A percentile compares a stretch with the other conserved stretches of the same genome.
phyloP scores from a whole-genome alignment of 2,797 vertebrate species.

The Orestias chungarensis region DNA sequence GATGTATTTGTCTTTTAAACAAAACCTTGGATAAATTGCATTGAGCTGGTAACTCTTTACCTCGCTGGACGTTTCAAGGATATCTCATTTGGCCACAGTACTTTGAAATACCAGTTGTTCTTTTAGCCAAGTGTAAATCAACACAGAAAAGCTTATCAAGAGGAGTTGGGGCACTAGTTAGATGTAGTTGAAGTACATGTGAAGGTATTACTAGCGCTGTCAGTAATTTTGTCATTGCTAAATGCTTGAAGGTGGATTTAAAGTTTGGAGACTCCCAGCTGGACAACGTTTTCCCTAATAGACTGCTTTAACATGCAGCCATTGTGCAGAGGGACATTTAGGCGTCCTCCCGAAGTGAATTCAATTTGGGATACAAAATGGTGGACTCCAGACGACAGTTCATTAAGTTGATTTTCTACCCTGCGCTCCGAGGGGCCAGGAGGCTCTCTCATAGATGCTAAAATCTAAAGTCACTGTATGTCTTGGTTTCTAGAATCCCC shows the following conservation, averaged over 20 bases:
- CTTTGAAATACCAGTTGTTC: too few relatives aligned
- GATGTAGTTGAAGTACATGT: too few relatives aligned
- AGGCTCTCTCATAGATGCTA: conserved; percentile 1
- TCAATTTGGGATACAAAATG: conserved; percentile 36
- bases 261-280: conserved; percentile 5
- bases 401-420: conserved; percentile 34
- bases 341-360: conserved; percentile 21
- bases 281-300: conserved; percentile 3
- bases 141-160: too few relatives aligned
- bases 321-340: conserved; percentile 25
- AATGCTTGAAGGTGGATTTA: not conserved
- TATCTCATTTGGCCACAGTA: not conserved
- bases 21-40: too few relatives aligned
- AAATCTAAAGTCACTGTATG: conserved; percentile 2
- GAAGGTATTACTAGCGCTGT: not conserved
- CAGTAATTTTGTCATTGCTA: not conserved
- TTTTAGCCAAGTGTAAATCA: too few relatives aligned
- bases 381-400: conserved; percentile 19
- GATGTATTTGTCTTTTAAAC: too few relatives aligned
- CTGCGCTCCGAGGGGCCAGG: conserved; percentile 18
- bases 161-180: too few relatives aligned
- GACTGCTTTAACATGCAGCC: conserved; percentile 1
- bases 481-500: conserved; percentile 7
- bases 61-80: not conserved
- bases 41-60: too few relatives aligned